These are phyloP conservation scores for Liasis olivaceus DNA, from an alignment of 2,797 vertebrate species.

Conservation along the genomic window DNA sequence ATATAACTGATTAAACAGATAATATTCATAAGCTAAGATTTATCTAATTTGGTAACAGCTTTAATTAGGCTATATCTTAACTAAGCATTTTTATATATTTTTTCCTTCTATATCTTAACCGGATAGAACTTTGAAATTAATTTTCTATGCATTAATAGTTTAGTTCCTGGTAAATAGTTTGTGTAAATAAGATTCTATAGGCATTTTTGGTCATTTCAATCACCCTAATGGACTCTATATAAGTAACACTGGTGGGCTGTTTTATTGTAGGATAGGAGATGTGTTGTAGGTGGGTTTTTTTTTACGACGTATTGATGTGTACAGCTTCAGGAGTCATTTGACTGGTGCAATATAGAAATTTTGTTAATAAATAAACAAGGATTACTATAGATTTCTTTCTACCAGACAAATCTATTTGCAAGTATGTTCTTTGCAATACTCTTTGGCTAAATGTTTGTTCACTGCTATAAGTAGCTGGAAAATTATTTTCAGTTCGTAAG, in stretches of 20 bases:
- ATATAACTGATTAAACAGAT: neutral
- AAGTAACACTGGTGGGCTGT: neutral
- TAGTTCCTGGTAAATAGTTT: neutral
- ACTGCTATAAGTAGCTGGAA: neutral
- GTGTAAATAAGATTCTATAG: neutral
- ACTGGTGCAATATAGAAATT: neutral
- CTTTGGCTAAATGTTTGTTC: neutral
- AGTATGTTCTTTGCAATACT: neutral
- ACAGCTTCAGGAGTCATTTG: neutral
- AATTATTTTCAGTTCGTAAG: neutral
- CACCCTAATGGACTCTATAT: neutral
- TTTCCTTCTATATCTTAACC: neutral
- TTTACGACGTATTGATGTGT: neutral
- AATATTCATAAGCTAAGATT: neutral
- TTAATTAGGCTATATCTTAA: slow-evolving; percentile 13
- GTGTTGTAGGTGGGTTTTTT: neutral
- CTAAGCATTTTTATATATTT: neutral
- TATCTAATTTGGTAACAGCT: neutral
- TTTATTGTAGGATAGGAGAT: neutral
- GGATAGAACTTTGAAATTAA: neutral
- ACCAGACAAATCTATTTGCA: neutral
- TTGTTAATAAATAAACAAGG: neutral
- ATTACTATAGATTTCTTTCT: neutral
- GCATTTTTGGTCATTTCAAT: neutral
- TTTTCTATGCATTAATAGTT: neutral